A percentile compares a stretch with the other conserved stretches of the same genome.
These are phyloP conservation scores for Drosophila lowei DNA, from an alignment of 1,140 invertebrate species.

Conservation along the genomic window DNA sequence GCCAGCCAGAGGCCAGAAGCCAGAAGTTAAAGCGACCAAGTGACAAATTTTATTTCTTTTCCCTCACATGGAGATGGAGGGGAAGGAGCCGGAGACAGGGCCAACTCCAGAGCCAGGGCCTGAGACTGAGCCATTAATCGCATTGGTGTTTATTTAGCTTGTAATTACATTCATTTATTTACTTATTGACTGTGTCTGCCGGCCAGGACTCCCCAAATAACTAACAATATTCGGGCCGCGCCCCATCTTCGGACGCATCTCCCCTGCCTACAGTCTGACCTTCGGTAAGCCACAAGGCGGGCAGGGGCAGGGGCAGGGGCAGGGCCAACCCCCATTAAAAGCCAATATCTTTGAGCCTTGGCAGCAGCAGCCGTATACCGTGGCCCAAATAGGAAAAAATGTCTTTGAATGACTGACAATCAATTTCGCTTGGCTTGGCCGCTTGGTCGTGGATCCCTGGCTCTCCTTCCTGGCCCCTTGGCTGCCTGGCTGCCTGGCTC, in stretches of 20 bases:
- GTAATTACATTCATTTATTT: conserved; percentile 83
- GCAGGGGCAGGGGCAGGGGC: conserved; percentile 3
- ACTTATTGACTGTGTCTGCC: conserved; percentile 81
- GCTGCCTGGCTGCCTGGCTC: conserved; percentile 25
- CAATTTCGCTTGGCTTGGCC: conserved; percentile 72
- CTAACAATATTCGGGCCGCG: conserved; percentile 60
- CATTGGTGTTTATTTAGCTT: conserved; percentile 83
- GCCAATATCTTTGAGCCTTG: conserved; percentile 73
- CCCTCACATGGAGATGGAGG: neutral
- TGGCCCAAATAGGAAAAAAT: conserved; percentile 76
- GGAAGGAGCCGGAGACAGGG: neutral
- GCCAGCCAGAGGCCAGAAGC: neutral
- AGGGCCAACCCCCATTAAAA: conserved; percentile 74
- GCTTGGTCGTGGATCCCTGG: neutral
- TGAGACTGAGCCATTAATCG: conserved; percentile 74
- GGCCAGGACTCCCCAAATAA: conserved; percentile 56
- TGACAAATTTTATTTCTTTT: conserved; percentile 15
- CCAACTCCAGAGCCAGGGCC: neutral
- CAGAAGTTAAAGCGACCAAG: conserved; percentile 13
- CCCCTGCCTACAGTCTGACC: conserved; percentile 42
- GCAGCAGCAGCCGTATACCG: conserved; percentile 19
- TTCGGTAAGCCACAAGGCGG: conserved; percentile 61
- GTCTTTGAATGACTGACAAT: conserved; percentile 83
- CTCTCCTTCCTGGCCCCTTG: too few species aligned
- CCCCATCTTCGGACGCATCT: neutral